Evolutionary conservation across 2,797 vertebrate species (phyloP).

Genomic region (Myotis pilosus): DNA sequence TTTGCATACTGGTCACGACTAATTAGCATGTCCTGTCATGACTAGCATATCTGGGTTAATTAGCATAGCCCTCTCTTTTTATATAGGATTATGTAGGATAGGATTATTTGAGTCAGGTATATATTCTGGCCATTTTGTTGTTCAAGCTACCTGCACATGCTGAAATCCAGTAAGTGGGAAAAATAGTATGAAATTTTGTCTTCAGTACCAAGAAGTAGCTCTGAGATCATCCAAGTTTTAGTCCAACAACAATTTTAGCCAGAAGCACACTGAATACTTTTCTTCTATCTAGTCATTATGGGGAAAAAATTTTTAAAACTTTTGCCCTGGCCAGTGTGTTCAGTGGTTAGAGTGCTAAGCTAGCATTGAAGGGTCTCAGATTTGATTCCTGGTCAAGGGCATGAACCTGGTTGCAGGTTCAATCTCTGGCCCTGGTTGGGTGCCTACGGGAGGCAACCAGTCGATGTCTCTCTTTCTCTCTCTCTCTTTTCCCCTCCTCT

Average conservation of each 20-base stretch:
- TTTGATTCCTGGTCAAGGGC: not conserved
- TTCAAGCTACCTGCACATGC: not conserved
- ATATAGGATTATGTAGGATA: too few relatives aligned
- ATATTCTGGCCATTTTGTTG: not conserved
- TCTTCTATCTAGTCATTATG: not conserved
- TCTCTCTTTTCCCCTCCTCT: not conserved
- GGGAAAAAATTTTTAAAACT: not conserved
- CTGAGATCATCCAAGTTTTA: not conserved
- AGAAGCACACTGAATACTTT: constrained; percentile 26
- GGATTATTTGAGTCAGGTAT: not conserved
- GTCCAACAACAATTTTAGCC: not conserved
- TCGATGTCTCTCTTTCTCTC: not conserved
- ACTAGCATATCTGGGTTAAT: too few relatives aligned
- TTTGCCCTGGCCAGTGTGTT: not conserved
- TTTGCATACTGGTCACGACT: too few relatives aligned
- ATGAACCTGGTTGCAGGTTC: not conserved
- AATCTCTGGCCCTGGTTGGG: not conserved
- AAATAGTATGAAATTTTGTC: constrained; percentile 11
- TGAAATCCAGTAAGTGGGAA: not conserved
- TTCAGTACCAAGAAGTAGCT: constrained; percentile 27
- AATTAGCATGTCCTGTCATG: too few relatives aligned
- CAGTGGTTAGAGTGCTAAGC: not conserved
- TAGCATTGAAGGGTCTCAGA: too few relatives aligned
- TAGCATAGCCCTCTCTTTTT: too few relatives aligned
- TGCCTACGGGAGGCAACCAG: too few relatives aligned